Evolutionary conservation across 2,113 vertebrate species (phyloP).

Genomic region (Platichthys flesus): DNA sequence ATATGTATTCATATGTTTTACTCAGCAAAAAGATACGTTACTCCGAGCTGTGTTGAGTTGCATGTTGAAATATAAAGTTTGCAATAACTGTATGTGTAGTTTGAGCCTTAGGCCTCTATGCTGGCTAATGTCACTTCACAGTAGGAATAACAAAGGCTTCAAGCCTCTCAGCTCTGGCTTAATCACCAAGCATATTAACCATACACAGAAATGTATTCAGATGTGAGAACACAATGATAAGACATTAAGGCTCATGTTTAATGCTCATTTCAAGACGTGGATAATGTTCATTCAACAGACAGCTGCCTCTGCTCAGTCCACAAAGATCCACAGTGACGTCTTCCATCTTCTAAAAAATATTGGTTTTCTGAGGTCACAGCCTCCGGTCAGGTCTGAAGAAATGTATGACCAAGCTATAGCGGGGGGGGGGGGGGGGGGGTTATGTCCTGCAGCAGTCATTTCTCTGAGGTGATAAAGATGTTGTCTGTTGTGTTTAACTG

Average conservation of each 20-base stretch:
- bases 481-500: not conserved
- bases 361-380: not conserved
- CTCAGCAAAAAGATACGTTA: not conserved
- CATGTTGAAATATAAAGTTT: slow-evolving; percentile 3
- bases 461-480: slow-evolving; percentile 3
- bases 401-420: not conserved
- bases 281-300: slow-evolving; percentile 42
- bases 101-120: slow-evolving; percentile 46
- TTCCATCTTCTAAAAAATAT: slow-evolving; percentile 15
- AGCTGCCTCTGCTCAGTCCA: not conserved
- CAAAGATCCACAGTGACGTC: not conserved
- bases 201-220: slow-evolving; percentile 42
- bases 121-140: slow-evolving; percentile 68
- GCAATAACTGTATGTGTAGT: not conserved
- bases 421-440: not conserved
- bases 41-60: not conserved
- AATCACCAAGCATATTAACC: slow-evolving; percentile 66
- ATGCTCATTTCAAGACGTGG: slow-evolving; percentile 58
- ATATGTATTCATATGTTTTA: too few relatives aligned
- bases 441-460: not conserved
- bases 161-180: slow-evolving; percentile 43
- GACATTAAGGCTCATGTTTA: slow-evolving; percentile 66
- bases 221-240: slow-evolving; percentile 55
- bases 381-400: not conserved
- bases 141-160: slow-evolving; percentile 49